phyloP scores from a whole-genome alignment of 2,113 vertebrate genomes.

The Gnathonemus longibarbis region DNA sequence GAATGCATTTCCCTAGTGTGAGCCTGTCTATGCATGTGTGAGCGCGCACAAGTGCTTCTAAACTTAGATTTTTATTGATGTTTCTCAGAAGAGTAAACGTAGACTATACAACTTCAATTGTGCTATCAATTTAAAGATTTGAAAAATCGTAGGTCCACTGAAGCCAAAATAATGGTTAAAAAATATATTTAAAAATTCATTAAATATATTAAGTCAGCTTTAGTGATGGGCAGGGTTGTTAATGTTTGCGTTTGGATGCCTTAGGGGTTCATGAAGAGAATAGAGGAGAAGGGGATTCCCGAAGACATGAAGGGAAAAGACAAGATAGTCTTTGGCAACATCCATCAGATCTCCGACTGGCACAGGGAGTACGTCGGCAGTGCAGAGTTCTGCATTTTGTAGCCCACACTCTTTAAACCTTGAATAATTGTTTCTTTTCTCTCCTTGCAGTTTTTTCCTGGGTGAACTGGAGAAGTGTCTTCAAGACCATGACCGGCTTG shows the following conservation, averaged over 20 bases:
- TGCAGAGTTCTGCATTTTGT: background rate
- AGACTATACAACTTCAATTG: background rate
- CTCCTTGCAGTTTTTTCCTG: constrained; percentile 80
- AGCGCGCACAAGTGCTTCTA: background rate
- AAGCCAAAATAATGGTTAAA: background rate
- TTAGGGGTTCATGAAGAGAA: constrained; percentile 88
- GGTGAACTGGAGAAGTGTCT: constrained; percentile 88
- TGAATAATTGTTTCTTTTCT: background rate
- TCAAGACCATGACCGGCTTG: constrained; percentile 84
- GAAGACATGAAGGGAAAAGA: constrained; percentile 97
- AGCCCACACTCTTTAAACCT: background rate
- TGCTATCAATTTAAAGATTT: background rate
- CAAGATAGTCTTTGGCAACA: constrained; percentile 97
- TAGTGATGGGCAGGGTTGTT: background rate
- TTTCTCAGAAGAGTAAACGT: background rate
- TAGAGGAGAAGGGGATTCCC: constrained; percentile 86
- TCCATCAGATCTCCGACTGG: constrained; percentile 98
- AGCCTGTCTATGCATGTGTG: background rate
- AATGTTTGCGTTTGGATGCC: background rate
- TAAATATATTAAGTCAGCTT: background rate
- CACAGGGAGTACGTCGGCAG: constrained; percentile 75
- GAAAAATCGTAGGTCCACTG: background rate
- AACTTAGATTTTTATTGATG: background rate
- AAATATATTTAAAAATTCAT: background rate
- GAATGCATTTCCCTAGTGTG: background rate